Conservation (phyloP, 2,113 vertebrate genomes). For the Bungarus multicinctus region DNA sequence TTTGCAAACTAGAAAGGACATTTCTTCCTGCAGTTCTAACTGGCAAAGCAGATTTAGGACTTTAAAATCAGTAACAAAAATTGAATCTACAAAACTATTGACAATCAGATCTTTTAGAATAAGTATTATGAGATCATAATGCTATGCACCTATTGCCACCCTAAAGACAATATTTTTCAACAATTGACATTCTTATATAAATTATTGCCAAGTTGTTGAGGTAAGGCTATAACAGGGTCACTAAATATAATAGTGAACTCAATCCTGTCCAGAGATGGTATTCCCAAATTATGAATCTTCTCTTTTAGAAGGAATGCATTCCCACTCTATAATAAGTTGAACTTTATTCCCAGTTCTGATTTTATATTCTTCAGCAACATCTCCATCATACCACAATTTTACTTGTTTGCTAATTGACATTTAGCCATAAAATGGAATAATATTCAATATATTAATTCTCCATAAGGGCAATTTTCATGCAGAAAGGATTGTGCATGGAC, state of each 20-base stretch:
- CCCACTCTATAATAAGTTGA: neutral
- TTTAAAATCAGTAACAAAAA: neutral
- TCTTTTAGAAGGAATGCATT: neutral
- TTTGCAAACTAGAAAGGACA: neutral
- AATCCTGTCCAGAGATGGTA: neutral
- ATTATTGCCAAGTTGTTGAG: neutral
- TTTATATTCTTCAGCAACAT: neutral
- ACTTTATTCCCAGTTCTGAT: neutral
- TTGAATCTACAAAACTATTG: neutral
- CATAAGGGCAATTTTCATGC: neutral
- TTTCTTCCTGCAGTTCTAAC: neutral
- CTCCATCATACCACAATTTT: neutral
- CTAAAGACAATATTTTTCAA: neutral
- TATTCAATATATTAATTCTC: neutral
- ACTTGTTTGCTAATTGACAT: neutral
- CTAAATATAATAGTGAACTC: neutral
- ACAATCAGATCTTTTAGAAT: neutral
- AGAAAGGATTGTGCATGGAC: neutral
- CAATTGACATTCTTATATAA: neutral
- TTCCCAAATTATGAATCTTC: neutral
- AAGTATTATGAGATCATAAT: neutral
- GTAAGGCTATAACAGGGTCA: neutral
- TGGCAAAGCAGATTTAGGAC: neutral
- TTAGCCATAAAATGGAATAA: neutral
- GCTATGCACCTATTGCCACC: neutral